Evolutionary conservation across 2,888 invertebrate species (phyloP), one percentile per base, ranked within the genome.

Genomic region (Nephrotoma appendiculata): DNA sequence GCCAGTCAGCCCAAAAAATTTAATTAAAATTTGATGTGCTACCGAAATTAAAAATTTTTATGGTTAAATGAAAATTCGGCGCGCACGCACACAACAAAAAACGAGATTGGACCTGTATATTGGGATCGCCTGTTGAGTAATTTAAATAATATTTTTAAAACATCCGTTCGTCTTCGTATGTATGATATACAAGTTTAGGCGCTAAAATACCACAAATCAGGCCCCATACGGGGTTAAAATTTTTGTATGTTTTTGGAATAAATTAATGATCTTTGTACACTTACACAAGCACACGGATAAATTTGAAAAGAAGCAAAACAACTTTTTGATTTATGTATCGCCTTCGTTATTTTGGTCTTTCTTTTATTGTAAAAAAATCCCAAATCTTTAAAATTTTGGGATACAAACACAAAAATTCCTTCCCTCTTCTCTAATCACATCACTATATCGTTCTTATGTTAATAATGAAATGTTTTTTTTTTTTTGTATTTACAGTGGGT

Each of bases 401-500:
- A 31, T 31, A 71, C 3, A 6, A 71, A 31, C 31, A 71, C 5
- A 71, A 5, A n/a, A 52, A 71, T 71, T 71, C 71, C 71, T 71
- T 71, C 9, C 3, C 31, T 71, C 57, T 7, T 19, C 57, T 57
- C 57, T 57, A 57, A 57, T 57, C 15, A 19, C 19, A 15, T 48
- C 48, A 19, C 0, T 57, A 19, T 19, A 57, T 57, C 57, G 0
- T 71, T 11, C 7, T 31, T 11, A 71, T 5, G 15, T 19, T 71
- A 31, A 31, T 31, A 31, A 31, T 31, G 31, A 31, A 31, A 31
- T 31, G 9, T 71, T 11, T 71, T 71, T 71, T 31, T 31, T 41
- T 71, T 86, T 87, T 87, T 83, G 1, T 83, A 19, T 42, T 86
- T 83, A 86, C 93, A 96, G 96, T 95, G 88, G 93, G 94, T 89